Conservation (phyloP, 2,888 invertebrate species). For the Podotricha telesiphe region DNA sequence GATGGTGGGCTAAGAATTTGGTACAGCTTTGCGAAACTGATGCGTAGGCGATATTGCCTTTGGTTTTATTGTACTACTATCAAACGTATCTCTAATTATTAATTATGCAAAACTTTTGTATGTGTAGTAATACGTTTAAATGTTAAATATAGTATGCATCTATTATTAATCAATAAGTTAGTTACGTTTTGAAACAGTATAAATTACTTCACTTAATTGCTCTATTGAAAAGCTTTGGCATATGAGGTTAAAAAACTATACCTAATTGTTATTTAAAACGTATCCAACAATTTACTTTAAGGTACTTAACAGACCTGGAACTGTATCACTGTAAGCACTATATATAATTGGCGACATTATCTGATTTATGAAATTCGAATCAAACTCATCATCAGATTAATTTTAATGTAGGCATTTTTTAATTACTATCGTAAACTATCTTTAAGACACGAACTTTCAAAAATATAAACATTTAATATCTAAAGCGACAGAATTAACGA, state of each 20-base stretch:
- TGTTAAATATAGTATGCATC: background rate
- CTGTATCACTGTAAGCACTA: too few relatives aligned
- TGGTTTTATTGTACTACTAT: conserved; percentile 31
- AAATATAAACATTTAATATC: background rate
- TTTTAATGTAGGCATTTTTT: background rate
- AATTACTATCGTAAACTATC: background rate
- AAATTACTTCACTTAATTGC: too few relatives aligned
- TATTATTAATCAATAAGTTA: background rate
- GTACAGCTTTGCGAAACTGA: conserved; percentile 71
- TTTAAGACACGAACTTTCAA: background rate
- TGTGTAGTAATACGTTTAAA: background rate
- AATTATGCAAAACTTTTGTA: background rate
- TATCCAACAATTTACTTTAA: too few relatives aligned
- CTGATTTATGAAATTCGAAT: background rate
- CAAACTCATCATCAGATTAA: background rate
- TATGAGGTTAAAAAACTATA: too few relatives aligned
- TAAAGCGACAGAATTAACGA: conserved; percentile 3
- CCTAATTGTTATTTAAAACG: too few relatives aligned
- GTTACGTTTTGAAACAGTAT: too few relatives aligned
- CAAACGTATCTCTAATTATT: conserved; percentile 9
- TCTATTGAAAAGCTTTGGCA: too few relatives aligned
- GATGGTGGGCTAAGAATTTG: conserved; percentile 75
- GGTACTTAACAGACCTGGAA: too few relatives aligned
- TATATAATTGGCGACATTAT: too few relatives aligned
- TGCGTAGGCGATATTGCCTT: conserved; percentile 39